Evolutionary conservation across 2,113 vertebrate genomes (phyloP).

Genomic region (Rhineura floridana): DNA sequence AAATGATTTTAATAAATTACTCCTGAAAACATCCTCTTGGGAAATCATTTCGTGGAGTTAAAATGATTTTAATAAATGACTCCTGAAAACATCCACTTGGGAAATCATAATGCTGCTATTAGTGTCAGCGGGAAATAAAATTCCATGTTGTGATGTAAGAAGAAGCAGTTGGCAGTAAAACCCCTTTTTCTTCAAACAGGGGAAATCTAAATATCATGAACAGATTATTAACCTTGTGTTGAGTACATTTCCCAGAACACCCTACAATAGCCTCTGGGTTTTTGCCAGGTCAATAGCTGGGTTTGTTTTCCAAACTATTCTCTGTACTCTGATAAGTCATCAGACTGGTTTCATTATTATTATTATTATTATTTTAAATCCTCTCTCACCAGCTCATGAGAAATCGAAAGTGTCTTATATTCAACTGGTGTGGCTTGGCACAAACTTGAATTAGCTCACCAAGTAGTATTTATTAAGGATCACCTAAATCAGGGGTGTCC

Average conservation of each 20-base stretch:
- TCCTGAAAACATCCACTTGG: neutral
- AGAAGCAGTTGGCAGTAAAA: neutral
- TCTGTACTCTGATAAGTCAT: neutral
- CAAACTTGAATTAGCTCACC: neutral
- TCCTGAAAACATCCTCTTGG: neutral
- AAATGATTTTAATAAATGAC: slow-evolving; percentile 5
- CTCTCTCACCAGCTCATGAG: neutral
- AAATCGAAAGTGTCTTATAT: neutral
- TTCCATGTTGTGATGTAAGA: slow-evolving; percentile 9
- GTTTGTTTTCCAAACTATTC: slow-evolving; percentile 1
- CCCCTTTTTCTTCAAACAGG: neutral
- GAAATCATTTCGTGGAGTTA: slow-evolving; percentile 13
- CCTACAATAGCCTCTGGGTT: neutral
- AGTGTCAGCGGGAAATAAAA: neutral
- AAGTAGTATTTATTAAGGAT: neutral
- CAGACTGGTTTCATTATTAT: neutral
- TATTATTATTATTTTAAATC: no score
- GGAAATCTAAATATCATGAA: slow-evolving; percentile 4
- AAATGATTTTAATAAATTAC: slow-evolving; percentile 6
- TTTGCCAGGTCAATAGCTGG: slow-evolving; percentile 12
- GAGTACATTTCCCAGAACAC: slow-evolving; percentile 32
- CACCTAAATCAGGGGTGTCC: no score
- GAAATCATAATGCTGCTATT: slow-evolving; percentile 24
- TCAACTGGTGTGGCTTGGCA: neutral
- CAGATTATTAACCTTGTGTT: slow-evolving; percentile 20